phyloP scores from a whole-genome alignment of 2,797 vertebrate genomes.

The Tenualosa thibaudeaui region DNA sequence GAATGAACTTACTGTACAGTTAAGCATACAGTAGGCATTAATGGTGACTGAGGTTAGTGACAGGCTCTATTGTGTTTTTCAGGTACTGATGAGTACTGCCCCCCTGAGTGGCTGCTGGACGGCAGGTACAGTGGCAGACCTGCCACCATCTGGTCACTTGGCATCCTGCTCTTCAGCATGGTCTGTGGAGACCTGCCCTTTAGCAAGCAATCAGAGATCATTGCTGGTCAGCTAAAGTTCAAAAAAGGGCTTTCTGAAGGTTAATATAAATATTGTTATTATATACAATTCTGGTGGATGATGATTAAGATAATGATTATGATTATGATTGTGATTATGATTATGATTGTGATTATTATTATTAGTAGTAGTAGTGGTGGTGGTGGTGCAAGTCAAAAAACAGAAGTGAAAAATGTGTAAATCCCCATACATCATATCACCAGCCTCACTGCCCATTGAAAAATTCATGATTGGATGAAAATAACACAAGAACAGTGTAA shows the following conservation, averaged over 20 bases:
- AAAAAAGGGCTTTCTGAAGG: constrained; percentile 33
- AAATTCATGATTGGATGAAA: not conserved
- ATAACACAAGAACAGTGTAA: no score
- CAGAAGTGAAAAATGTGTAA: no score
- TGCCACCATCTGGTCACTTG: constrained; percentile 67
- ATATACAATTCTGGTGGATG: not conserved
- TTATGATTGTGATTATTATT: not conserved
- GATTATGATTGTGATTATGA: not conserved
- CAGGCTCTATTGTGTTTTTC: constrained; percentile 13
- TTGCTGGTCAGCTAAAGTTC: constrained; percentile 58
- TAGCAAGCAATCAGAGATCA: constrained; percentile 64
- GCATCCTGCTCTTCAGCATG: constrained; percentile 68
- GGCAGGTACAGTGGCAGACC: constrained; percentile 64
- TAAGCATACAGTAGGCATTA: not conserved
- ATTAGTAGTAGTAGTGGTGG: not conserved
- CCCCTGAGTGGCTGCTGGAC: constrained; percentile 65
- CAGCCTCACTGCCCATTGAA: no score
- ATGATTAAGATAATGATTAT: no score
- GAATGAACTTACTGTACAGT: no score
- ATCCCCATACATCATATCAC: no score
- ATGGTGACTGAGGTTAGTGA: not conserved
- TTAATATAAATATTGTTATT: not conserved
- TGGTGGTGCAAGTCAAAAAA: no score
- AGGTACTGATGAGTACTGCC: constrained; percentile 67
- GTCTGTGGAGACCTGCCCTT: constrained; percentile 67